Evolutionary conservation across 2,888 invertebrate genomes (phyloP), one percentile per base, ranked within the genome.

Genomic region (Tuberolachnus salignus): DNA sequence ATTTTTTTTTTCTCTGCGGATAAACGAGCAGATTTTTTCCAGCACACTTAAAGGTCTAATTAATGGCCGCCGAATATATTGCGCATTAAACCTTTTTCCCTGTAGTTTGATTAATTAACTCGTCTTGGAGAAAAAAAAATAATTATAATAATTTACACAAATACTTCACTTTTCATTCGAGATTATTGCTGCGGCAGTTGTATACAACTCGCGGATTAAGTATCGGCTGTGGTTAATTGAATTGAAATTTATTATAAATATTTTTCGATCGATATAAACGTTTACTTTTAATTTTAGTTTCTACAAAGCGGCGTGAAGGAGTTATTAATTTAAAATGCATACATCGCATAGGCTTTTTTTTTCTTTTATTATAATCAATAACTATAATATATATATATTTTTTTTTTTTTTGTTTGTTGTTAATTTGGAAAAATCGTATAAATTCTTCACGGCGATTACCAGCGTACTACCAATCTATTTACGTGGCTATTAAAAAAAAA

Each of bases 41-140:
- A 55, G 44, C 26, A 64, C 64, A 44, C 21, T 74, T 55, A 64
- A 71, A 64, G 44, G 55, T 53, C 53, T 74, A 74, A 64, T 74
- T 74, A 74, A 74, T 74, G 74, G 55, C 53, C 64, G 55, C 53
- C 14, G 3, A 74, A 74, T 74, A 34, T 34, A 34, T 34, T 4
- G 6, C 26, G 44, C 23, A 64, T 66, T 74, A 55, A 34, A 55
- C 44, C 23, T 44, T 74, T 44, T 74, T 44, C 23, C 13, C 19
- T 26, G 64, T 44, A n/a, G 23, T 66, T 74, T 44, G 74, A 74
- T 74, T 74, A 55, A 74, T 74, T 66, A 46, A 55, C 74, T 74
- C 23, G 10, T 44, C 53, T 63, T 73, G 14, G 19, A 59, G 26
- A 72, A 61, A 72, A 51, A 70, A 72, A 61, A 72, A 51, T 55